Percentiles rank a stretch among this genome's conserved stretches.
Evolutionary conservation across 2,113 vertebrate species (phyloP).

Genomic region (Hoplias malabaricus): DNA sequence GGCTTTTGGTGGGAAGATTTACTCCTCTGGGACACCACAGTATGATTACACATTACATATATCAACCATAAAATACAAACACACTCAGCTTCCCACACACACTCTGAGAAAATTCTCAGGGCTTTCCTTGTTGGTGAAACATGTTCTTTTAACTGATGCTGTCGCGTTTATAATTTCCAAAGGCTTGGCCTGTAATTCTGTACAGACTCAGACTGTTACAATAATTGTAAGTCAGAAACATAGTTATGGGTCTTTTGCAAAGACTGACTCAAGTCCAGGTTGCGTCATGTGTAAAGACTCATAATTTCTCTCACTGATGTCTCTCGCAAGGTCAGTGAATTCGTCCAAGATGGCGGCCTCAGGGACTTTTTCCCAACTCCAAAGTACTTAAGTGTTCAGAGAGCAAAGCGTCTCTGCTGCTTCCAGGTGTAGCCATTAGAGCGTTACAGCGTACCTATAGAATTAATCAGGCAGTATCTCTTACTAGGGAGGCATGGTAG

Average conservation of each 20-base stretch:
- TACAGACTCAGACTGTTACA: neutral
- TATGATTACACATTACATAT: slow-evolving; percentile 27
- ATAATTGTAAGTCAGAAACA: neutral
- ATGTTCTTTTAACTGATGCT: neutral
- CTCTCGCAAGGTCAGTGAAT: slow-evolving; percentile 42
- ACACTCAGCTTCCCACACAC: neutral
- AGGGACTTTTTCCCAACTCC: slow-evolving; percentile 73
- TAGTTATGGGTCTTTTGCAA: neutral
- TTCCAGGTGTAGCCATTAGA: slow-evolving; percentile 65
- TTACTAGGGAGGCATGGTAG: neutral
- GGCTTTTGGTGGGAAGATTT: neutral
- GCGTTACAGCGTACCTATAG: too few species aligned
- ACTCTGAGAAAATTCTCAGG: slow-evolving; percentile 3
- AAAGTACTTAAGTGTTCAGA: slow-evolving; percentile 74
- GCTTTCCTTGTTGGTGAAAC: slow-evolving; percentile 6
- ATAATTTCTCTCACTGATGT: slow-evolving; percentile 9
- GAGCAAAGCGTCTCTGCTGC: slow-evolving; percentile 69
- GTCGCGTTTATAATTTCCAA: neutral
- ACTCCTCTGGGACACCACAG: neutral
- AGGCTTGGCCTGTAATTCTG: neutral
- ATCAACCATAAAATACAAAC: neutral
- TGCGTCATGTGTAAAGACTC: neutral
- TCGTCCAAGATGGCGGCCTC: slow-evolving; percentile 77
- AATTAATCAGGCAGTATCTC: too few species aligned
- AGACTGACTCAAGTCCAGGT: neutral